A percentile compares a stretch with the other conserved stretches of the same genome.
Conservation (phyloP, 2,888 invertebrate genomes). For the Scelioninae gen. 1 region DNA sequence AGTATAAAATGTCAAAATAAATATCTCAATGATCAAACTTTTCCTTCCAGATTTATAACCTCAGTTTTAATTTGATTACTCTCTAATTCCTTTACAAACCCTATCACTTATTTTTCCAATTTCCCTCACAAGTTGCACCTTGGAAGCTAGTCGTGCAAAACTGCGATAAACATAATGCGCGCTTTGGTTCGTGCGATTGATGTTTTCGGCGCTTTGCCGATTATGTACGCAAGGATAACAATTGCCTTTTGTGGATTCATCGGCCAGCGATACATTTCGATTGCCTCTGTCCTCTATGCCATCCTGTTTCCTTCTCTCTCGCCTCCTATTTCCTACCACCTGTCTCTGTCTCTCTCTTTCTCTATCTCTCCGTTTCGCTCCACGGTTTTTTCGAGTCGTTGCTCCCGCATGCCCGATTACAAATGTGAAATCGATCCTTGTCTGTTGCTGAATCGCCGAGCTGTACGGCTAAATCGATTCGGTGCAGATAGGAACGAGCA, state of each 20-base stretch:
- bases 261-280: conserved; percentile 65
- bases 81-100: too few relatives aligned
- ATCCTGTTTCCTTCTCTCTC: neutral
- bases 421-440: conserved; percentile 80
- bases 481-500: conserved; percentile 76
- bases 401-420: conserved; percentile 75
- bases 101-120: neutral
- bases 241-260: conserved; percentile 73
- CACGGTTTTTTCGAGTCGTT: conserved; percentile 62
- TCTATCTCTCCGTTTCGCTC: conserved; percentile 8
- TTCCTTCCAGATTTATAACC: too few relatives aligned
- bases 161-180: conserved; percentile 62
- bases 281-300: conserved; percentile 9
- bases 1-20: too few relatives aligned
- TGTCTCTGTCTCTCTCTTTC: neutral
- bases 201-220: conserved; percentile 69
- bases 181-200: conserved; percentile 58
- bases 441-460: conserved; percentile 76
- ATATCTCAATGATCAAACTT: too few relatives aligned
- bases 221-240: conserved; percentile 73
- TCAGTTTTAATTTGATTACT: too few relatives aligned
- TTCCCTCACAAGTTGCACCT: neutral
- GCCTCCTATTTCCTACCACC: neutral
- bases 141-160: conserved; percentile 14
- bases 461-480: conserved; percentile 79